Percentiles rank a stretch among this genome's conserved stretches.
Conservation (phyloP, 2,113 vertebrate genomes). For the Mirounga angustirostris region DNA sequence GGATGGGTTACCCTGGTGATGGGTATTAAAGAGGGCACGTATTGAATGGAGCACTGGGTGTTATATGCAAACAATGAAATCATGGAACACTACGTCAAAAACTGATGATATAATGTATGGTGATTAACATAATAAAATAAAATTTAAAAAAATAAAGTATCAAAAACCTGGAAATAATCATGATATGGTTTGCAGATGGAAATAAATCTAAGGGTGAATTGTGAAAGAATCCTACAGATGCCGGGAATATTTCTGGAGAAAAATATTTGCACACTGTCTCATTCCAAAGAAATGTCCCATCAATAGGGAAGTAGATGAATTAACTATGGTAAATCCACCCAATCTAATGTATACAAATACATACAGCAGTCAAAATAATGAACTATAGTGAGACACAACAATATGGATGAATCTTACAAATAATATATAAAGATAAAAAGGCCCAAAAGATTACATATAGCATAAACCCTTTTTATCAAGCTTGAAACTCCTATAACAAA, state of each 20-base stretch:
- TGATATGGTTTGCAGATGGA: background rate
- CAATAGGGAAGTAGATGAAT: background rate
- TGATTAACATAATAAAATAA: too few relatives aligned
- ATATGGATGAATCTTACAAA: background rate
- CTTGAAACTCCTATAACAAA: background rate
- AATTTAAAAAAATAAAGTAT: background rate
- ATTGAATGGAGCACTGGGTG: too few relatives aligned
- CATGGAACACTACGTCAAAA: too few relatives aligned
- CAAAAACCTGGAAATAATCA: background rate
- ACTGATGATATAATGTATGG: too few relatives aligned
- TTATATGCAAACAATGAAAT: too few relatives aligned
- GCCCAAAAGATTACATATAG: background rate
- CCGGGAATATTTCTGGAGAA: background rate
- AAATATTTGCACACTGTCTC: background rate
- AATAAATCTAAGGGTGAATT: background rate
- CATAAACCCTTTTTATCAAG: background rate
- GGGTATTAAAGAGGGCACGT: too few relatives aligned
- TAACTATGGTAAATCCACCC: background rate
- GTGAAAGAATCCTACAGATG: background rate
- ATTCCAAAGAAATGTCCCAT: background rate
- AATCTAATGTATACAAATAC: background rate
- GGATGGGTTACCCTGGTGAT: too few relatives aligned
- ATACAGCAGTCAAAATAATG: background rate
- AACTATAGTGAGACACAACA: background rate
- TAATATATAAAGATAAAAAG: background rate